Evolutionary conservation across 1,140 invertebrate species (phyloP), one percentile per base, ranked within the genome.

Genomic region (Calephelis virginiensis): DNA sequence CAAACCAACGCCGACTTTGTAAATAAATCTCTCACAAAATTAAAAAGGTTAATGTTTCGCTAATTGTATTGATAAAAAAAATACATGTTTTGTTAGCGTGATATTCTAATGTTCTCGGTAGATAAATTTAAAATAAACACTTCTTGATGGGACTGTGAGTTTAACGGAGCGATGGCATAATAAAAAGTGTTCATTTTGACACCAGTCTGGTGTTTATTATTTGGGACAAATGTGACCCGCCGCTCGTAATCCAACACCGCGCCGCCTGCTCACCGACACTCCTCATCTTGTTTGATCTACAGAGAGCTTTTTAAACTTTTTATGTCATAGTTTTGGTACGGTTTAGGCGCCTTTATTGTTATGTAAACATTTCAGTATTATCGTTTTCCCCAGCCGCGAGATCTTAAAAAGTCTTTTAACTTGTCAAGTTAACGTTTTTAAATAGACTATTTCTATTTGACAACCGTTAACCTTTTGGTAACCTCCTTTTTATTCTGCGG

Each of bases 251-350:
- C 79, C 69, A 64, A 89, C 77, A 86, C 86, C 86, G 72, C 69
- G 75, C 82, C 85, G 85, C 77, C 82, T 86, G 86, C 74, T 78
- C 77, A 82, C 81, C 79, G 80, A 81, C 83, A 85, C 82, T 76
- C 80, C 83, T 83, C 82, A 66, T 78, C 74, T 84, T 90, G 88
- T 90, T 90, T 90, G 88, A 90, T 90, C 88, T 90, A 89, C 88
- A 87, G 85, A 88, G 86, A 90, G 88, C 86, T 89, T 90, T 90
- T 90, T 89, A 90, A 89, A 87, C 83, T 88, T 90, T 90, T 90
- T 89, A 90, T 90, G 85, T 86, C 88, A 83, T 86, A 89, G 80
- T 89, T 89, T n/a, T 86, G 89, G 82, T 85, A 78, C 74, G 79
- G 72, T 84, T 84, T 86, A 86, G 78, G 79, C 81, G 83, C 80